These are phyloP conservation scores for Pogonognathellus flavescens DNA, from an alignment of 1,140 invertebrate genomes.

Conservation along the genomic window DNA sequence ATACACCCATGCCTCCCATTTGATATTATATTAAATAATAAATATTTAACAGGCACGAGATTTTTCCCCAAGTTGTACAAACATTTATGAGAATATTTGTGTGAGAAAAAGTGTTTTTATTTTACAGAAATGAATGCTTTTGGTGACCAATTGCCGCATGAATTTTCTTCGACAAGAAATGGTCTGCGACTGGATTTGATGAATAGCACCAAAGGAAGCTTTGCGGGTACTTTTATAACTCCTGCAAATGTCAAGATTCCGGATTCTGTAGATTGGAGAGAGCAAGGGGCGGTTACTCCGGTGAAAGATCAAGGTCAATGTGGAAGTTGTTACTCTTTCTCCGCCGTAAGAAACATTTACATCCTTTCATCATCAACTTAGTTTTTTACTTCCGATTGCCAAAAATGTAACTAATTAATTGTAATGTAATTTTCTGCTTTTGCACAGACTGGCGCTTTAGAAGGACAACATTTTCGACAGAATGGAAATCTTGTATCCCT, in stretches of 20 bases:
- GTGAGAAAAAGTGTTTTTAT: too few species aligned
- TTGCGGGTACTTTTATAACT: background rate
- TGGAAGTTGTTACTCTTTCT: conserved; percentile 96
- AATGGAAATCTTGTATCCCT: conserved; percentile 88
- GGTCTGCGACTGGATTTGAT: conserved; percentile 71
- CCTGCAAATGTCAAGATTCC: conserved; percentile 73
- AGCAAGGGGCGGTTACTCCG: conserved; percentile 86
- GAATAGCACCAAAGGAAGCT: background rate
- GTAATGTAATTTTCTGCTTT: background rate
- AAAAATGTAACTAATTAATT: background rate
- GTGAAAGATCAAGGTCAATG: conserved; percentile 95
- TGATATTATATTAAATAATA: background rate
- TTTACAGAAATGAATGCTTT: conserved; percentile 82
- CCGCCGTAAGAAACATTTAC: conserved; percentile 68
- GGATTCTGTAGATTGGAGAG: conserved; percentile 86
- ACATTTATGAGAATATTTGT: too few species aligned
- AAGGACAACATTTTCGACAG: conserved; percentile 93
- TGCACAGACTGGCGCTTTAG: conserved; percentile 85
- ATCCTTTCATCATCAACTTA: background rate
- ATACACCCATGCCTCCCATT: too few species aligned
- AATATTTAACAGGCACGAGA: background rate
- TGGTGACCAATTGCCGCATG: conserved; percentile 85
- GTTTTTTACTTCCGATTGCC: conserved; percentile 67
- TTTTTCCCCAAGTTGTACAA: too few species aligned
- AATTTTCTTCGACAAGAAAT: conserved; percentile 78